Evolutionary conservation across 2,797 vertebrate genomes (phyloP), one percentile per base, ranked within the genome.

Genomic region (Halcyon badia): DNA sequence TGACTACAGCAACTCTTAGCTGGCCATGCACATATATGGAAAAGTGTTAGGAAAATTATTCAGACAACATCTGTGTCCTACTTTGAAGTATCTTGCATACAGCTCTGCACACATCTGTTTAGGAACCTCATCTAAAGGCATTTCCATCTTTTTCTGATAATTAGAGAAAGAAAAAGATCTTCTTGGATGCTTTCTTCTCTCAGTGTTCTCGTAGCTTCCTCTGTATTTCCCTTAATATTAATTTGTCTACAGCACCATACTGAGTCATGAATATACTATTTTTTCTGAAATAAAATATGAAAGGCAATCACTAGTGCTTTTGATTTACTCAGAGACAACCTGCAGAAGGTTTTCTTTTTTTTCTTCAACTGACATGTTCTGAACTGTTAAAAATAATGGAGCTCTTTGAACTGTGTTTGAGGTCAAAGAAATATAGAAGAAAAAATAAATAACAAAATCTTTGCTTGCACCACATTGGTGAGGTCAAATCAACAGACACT

Each of bases 51-150:
- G 46, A 82, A 90, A 92, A 92, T 93, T 89, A 90, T 90, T 94
- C 92, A 94, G 88, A 41, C 72, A 93, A 86, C 93, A 92, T 95
- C 94, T 97, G 93, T 87, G 92, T 83, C 95, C 92, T 96, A 90
- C 88, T 97, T 97, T 82, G 83, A 96, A 94, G 73, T 58, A 84
- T 73, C 51, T 84, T 93, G 65, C 0, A 0, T 76, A 93, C 51
- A 58, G 70, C 77, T 95, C 77, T 84, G 70, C 51, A 66, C 80
- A 95, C 92, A 96, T 93, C 93, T 92, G 77, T 89, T 97, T 90
- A 94, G 56, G 72, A 95, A 90, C 54, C 58, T 92, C 80, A 69
- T 86, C 86, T 96, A 69, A 94, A 94, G 51, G 48, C 75, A 87
- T 91, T 91, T 81, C 33, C 52, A 93, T 75, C 58, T 93, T 94